Evolutionary conservation across 2,888 invertebrate species (phyloP), one percentile per base, ranked within the genome.

Genomic region (Ariolimax columbianus): DNA sequence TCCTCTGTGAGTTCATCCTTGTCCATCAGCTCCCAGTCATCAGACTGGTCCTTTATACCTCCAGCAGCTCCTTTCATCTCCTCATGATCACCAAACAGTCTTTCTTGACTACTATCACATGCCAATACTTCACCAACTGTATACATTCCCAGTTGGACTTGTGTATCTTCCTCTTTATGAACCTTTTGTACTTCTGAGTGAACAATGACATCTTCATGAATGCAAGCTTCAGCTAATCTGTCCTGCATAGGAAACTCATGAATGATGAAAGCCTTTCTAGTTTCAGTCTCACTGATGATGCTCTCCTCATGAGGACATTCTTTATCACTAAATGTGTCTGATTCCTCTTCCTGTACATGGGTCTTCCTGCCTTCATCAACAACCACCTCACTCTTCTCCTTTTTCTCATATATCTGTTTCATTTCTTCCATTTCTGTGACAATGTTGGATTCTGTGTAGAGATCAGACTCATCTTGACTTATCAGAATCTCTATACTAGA

Each of bases 1-100:
- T 87, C 86, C 7, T 80, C 43, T 19, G 87, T 86, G 30, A 88
- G 73, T 33, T 91, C 90, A 14, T 88, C 86, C 33, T 87, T 88
- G 26, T 91, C 91, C 14, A 91, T 86, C 36, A 90, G 82, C 86
- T 91, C 91, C 90, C 91, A 91, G 19, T 90, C 90, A 47, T 89
- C 88, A 66, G 85, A 17, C 87, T 85, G 17, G 0, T 63, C 75
- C 59, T 66, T 33, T 26, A 47, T 30, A 17, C 84, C 38, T 77
- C 81, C 82, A 51, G 33, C 51, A n/a, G 38, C 77, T 38, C 38
- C 63, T 59, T 63, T 40, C n/a, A 59, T 33, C 14, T n/a, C 77
- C n/a, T 75, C 75, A 75, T 19, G n/a, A 26, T 59, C 43, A 70
- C 59, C 55, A 59, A 77, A 30, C n/a, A 40, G 4, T 23, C 23